Evolutionary conservation across 2,888 invertebrate species (phyloP), one percentile per base, ranked within the genome.

Genomic region (Dendrolimus pini): DNA sequence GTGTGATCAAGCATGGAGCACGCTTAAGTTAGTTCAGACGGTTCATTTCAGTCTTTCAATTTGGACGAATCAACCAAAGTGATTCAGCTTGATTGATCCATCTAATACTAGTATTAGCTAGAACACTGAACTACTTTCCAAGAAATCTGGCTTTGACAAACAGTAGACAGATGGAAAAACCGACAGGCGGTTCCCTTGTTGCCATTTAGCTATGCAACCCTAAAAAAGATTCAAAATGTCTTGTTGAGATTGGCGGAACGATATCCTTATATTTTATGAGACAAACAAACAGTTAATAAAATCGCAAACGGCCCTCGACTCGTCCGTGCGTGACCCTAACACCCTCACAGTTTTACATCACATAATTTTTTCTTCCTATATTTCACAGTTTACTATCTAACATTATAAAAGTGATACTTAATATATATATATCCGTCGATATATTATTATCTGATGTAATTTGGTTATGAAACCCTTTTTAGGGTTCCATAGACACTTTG

Each of bases 321-420:
- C 65, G 63, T 63, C 65, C 61, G 67, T 65, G 67, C 70, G 65
- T 73, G 73, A 74, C 70, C 72, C 72, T 73, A 70, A 69, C 70
- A 64, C 68, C 68, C 65, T 61, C 54, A 55, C 73, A 74, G 72
- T 78, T 77, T 78, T 74, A 76, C 72, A 74, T 70, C 73, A 67
- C 75, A 78, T 77, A 76, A 75, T 78, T 74, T 70, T 65, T 68
- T 63, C 70, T 68, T 30, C 69, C 71, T 70, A 75, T 78, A 77
- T 76, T 73, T 70, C 67, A 62, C 65, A 70, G 66, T 78, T 78
- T 78, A 77, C 74, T n/a, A n/a, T n/a, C n/a, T 75, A 68, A 71
- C 71, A 74, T 72, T 74, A 73, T 77, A 78, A 82, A 82, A 72
- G 70, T 76, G 70, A 78, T 69, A 65, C 66, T 47, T 47, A 47